These are phyloP conservation scores for Nasonia oneida DNA, from an alignment of 2,888 invertebrate genomes.

Conservation along the genomic window DNA sequence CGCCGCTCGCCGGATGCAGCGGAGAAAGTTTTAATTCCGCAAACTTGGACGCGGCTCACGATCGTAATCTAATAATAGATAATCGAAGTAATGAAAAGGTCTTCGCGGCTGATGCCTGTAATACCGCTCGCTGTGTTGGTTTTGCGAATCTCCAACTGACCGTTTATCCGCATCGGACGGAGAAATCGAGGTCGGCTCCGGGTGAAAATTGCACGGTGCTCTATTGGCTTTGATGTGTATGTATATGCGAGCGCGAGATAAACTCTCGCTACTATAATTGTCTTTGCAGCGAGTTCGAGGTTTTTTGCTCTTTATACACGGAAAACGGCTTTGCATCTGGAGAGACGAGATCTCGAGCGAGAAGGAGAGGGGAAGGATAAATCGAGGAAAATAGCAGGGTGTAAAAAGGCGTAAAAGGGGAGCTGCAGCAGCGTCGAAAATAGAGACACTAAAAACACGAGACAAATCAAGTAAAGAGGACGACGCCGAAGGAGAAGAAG, in stretches of 20 bases:
- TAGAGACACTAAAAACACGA: constrained; percentile 44
- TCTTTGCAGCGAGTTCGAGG: background rate
- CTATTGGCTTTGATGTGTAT: background rate
- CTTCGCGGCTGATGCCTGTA: background rate
- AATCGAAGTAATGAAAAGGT: constrained; percentile 40
- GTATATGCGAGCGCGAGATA: background rate
- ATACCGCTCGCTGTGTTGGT: constrained; percentile 14
- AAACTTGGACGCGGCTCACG: background rate
- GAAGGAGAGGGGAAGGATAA: background rate
- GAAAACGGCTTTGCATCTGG: background rate
- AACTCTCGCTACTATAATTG: background rate
- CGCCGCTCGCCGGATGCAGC: background rate
- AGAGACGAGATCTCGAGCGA: constrained; percentile 12
- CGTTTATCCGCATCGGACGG: background rate
- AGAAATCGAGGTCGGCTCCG: constrained; percentile 40
- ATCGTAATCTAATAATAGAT: background rate
- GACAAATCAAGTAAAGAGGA: constrained; percentile 55
- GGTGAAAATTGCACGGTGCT: constrained; percentile 26
- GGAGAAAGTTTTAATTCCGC: constrained; percentile 23
- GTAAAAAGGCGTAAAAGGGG: constrained; percentile 10
- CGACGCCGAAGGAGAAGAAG: background rate
- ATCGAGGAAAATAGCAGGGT: background rate
- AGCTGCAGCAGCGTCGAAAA: background rate
- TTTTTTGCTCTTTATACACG: too few species aligned
- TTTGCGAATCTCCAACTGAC: background rate